A percentile compares a stretch with the other conserved stretches of the same genome.
Evolutionary conservation across 2,888 invertebrate genomes (phyloP).

Genomic region (Heliothis peltigera): DNA sequence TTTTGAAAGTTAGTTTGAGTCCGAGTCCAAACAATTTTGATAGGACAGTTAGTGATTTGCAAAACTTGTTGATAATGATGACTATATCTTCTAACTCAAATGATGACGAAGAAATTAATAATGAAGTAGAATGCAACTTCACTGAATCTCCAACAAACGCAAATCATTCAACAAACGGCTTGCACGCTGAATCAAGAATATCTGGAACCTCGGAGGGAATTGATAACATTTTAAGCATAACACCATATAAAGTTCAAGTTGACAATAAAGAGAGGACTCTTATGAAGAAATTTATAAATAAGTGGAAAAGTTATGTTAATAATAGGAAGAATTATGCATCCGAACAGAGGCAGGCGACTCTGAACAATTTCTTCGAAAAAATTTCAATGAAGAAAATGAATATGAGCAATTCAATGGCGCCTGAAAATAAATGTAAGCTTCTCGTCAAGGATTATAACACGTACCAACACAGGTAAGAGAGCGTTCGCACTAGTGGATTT

Average conservation of each 20-base stretch:
- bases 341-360: slow-evolving; percentile 74
- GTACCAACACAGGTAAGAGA: slow-evolving; percentile 83
- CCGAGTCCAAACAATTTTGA: slow-evolving; percentile 31
- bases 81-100: slow-evolving; percentile 72
- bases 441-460: slow-evolving; percentile 78
- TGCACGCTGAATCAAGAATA: slow-evolving; percentile 17
- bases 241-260: slow-evolving; percentile 71
- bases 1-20: slow-evolving; percentile 21
- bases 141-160: slow-evolving; percentile 25
- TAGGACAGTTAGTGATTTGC: slow-evolving; percentile 70
- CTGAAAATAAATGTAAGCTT: slow-evolving; percentile 72
- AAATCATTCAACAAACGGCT: slow-evolving; percentile 11
- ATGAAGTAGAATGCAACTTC: slow-evolving; percentile 23
- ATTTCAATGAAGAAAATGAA: slow-evolving; percentile 78
- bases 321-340: slow-evolving; percentile 70
- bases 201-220: slow-evolving; percentile 52
- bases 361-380: slow-evolving; percentile 82
- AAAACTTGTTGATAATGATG: slow-evolving; percentile 82
- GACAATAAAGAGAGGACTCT: slow-evolving; percentile 67
- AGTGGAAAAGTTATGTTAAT: slow-evolving; percentile 77
- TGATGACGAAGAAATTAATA: slow-evolving; percentile 53
- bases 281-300: slow-evolving; percentile 74
- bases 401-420: slow-evolving; percentile 62
- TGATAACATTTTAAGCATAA: slow-evolving; percentile 71
- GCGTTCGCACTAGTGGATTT: too few species aligned